Base-by-base conservation (phyloP, 2,113 vertebrate genomes). In the Pan paniscus region DNA sequence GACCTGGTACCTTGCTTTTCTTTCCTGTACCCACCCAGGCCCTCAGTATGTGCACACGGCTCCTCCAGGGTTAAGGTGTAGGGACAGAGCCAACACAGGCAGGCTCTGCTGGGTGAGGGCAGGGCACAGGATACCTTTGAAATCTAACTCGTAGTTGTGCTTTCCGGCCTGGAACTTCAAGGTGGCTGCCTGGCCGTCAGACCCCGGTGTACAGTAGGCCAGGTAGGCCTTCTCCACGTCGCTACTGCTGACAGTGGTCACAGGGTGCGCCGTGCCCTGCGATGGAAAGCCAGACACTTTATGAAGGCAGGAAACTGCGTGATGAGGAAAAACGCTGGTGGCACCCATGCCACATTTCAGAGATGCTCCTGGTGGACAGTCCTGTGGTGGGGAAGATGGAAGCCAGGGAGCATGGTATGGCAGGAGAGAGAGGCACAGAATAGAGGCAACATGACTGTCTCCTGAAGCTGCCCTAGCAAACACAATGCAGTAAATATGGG, bases 211-310 rank as follows among this genome's bases (percentile, higher is more conserved):
- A 23, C 50, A 87, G 97, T 98, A 98, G 0, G 96, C 94, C 97
- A 98, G 84, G 91, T 98, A 99, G 32, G 98, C 98, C 89, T 99
- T 99, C 97, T 99, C 99, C 97, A 99, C 93, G 7, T 99, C 99
- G 3, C 90, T 93, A 27, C 99, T 99, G 11, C 94, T 98, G 57
- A 99, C 68, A 0, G 98, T 99, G 10, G 99, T 98, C 75, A 98
- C 97, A 3, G 64, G 96, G 73, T 99, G 99, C 94, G 92, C 89
- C 81, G 94, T 59, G 81, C 98, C 97, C 99, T 99, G 96, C 61
- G 43, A 95, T 23, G 57, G 57, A 98, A 95, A 98, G 80, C 18
- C 14, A 98, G 68, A 93, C 8, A 67, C 16, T 25, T 67, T 38
- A 22, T 38, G 70, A 72, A 48, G 59, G 40, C 67, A 52, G 89